These are phyloP conservation scores for Dorcus parallelipipedus DNA, from an alignment of 2,888 invertebrate species.

Conservation along the genomic window DNA sequence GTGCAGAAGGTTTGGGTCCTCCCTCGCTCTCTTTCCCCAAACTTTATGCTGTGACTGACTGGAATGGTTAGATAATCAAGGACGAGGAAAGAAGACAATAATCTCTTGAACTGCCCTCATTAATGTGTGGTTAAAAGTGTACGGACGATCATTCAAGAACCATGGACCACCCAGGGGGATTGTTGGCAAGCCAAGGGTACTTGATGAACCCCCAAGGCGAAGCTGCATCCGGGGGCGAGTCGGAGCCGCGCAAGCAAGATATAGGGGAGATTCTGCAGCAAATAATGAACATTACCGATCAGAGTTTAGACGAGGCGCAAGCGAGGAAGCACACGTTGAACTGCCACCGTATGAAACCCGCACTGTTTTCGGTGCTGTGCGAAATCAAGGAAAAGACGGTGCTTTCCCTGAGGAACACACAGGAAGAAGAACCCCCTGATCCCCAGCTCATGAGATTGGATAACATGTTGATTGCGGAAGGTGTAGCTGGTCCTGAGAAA, in stretches of 20 bases:
- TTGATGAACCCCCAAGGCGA: conserved; percentile 68
- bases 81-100: no score
- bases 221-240: conserved; percentile 70
- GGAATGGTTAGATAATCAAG: no score
- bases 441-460: conserved; percentile 97
- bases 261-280: conserved; percentile 97
- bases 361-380: conserved; percentile 95
- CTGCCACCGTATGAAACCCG: conserved; percentile 98
- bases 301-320: conserved; percentile 97
- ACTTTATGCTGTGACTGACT: not conserved
- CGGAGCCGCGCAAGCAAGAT: conserved; percentile 88
- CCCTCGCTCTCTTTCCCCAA: not conserved
- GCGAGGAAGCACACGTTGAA: conserved; percentile 98
- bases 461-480: conserved; percentile 98
- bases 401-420: conserved; percentile 90
- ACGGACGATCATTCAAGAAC: conserved; percentile 79
- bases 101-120: no score
- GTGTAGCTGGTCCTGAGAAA: conserved; percentile 94
- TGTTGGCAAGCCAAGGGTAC: conserved; percentile 81
- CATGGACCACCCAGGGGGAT: conserved; percentile 74
- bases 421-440: conserved; percentile 97
- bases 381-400: conserved; percentile 99
- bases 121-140: no score
- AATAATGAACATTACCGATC: conserved; percentile 99
- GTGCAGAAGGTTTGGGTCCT: no score